Base-by-base conservation (phyloP, 2,888 invertebrate genomes). In the Halocaridina rubra region DNA sequence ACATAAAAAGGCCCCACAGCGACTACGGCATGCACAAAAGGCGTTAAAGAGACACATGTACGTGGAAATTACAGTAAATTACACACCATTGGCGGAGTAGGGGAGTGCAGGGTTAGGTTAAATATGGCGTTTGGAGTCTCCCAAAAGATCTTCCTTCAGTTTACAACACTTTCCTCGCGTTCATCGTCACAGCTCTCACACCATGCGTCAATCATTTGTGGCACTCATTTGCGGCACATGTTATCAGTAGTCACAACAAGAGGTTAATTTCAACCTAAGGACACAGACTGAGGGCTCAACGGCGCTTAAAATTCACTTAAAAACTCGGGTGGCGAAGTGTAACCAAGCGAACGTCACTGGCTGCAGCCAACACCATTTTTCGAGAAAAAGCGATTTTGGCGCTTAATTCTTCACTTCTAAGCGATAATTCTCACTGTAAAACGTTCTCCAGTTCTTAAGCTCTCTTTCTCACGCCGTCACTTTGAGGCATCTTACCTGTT, bases 291-390 rank as follows among this genome's bases (percentile, higher is more conserved):
- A n/a, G n/a, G n/a, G n/a, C n/a, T n/a, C n/a, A n/a, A n/a, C n/a
- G n/a, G n/a, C n/a, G n/a, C n/a, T n/a, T n/a, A n/a, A n/a, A n/a
- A n/a, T n/a, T n/a, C n/a, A n/a, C n/a, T n/a, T n/a, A n/a, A n/a
- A n/a, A n/a, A n/a, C n/a, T n/a, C n/a, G n/a, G n/a, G n/a, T n/a
- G n/a, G n/a, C n/a, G n/a, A n/a, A 71, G 72, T 33, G 72, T 71
- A 72, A 72, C 72, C 80, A 80, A 72, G 80, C 80, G 75, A 82
- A 82, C 82, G 82, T 78, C 82, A 81, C 81, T 81, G 32, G 76
- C 59, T 32, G 57, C 78, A 74, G n/a, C 19, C 4, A 27, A 74
- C 84, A 79, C 78, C 84, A 84, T 84, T 84, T 84, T 84, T 79
- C 67, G 59, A 79, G 67, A 69, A 53, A n/a, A n/a, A n/a, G 27